Base-by-base conservation (phyloP, 2,888 invertebrate species). In the Trachelus iudaicus region DNA sequence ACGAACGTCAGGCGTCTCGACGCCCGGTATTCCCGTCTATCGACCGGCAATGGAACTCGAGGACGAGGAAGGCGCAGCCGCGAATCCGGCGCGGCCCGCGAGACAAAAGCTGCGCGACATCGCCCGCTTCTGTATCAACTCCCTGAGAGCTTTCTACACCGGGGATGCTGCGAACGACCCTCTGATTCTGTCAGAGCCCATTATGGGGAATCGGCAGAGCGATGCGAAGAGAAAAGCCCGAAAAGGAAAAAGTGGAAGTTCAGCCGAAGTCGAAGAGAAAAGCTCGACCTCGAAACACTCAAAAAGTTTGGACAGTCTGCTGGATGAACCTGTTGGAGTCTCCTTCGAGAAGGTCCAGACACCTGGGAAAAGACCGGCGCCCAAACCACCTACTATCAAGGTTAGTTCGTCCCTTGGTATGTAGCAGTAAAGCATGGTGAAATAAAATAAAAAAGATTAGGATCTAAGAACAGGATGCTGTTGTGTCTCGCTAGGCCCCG, bases 201-300 rank as follows among this genome's bases (percentile, higher is more conserved):
- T 34, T 34, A 92, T 92, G 92, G 92, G 92, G 37, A 92, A 92
- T 81, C 83, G 91, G 73, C 92, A 92, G 81, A 90, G 89, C 80
- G 91, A 91, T 69, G 87, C 85, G 1, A 90, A 88, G 78, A 89
- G 86, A 79, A 90, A 86, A 77, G 84, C 80, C 40, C 89, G 85
- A 80, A 87, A 85, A 77, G 78, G 78, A 73, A 86, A 82, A 77
- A 85, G 77, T 79, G 83, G 74, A 77, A 80, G 23, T 75, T 76
- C n/a, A 80, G 79, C 76, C 15, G 80, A 73, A 9, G 81, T 78
- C 77, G 81, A 83, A 71, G 79, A 75, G 34, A 69, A 23, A 23
- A 34, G 15, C 69, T 12, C 30, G 30, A 12, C 30, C 1, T 33
- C 82, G 12, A 83, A 79, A 75, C 69, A 71, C 11, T 79, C 81